Base-by-base conservation (phyloP, 1,140 invertebrate species). In the Marisa cornuarietis region DNA sequence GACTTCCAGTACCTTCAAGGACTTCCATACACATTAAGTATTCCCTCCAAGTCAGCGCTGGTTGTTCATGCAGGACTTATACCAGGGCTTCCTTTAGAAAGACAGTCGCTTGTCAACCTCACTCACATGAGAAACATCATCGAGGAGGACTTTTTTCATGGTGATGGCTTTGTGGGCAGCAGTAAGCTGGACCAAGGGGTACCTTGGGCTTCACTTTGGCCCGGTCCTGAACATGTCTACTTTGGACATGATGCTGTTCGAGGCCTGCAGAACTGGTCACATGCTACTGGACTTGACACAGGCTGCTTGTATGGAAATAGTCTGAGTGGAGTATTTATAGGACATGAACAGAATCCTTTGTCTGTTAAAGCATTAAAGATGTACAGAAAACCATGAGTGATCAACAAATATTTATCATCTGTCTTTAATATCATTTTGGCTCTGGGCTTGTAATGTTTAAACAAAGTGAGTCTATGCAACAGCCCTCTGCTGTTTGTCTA, bases 31-130 rank as follows among this genome's bases (percentile, higher is more conserved):
- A 90, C 91, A 1, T 88, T 92, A 61, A 80, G 78, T 20, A 84
- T 92, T 63, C 90, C 90, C 11, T 80, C 79, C 62, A 79, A 89
- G 13, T 88, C 89, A 66, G 65, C 82, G 8, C 79, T 90, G 3
- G 80, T 92, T 42, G 91, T 92, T n/a, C 91, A 92, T 81, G 91
- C 88, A 6, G 91, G 91, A 0, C 49, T 92, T n/a, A 77, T 90
- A n/a, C 91, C 91, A 13, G 87, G 87, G 0, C 52, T 85, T 69
- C 81, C 81, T 1, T 22, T 91, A 8, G 82, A 86, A 54, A 68
- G 79, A 8, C 89, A 89, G 61, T 77, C 86, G 24, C 80, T 86
- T 1, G 84, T 78, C 16, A 78, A 89, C 76, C 80, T 92, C 82
- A 87, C 88, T 66, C 79, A 79, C 31, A 92, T 91, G 90, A 83